phyloP scores from a whole-genome alignment of 2,113 vertebrate genomes.

The Phrynosoma platyrhinos region DNA sequence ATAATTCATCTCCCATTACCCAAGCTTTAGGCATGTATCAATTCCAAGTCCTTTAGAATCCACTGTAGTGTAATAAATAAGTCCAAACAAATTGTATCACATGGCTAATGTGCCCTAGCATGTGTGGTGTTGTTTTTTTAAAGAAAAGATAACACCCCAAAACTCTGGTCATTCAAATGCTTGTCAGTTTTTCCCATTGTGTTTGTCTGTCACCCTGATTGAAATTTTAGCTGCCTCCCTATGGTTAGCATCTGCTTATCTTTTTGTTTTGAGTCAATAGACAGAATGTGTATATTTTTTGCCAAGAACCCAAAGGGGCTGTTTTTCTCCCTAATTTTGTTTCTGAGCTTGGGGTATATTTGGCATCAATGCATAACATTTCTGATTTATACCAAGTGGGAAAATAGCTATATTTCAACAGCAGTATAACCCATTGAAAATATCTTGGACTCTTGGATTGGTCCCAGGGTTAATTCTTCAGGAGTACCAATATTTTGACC shows the following conservation, averaged over 20 bases:
- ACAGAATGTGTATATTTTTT: not conserved
- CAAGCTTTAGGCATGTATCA: not conserved
- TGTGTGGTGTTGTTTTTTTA: not conserved
- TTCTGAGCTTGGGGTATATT: not conserved
- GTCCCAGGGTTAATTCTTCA: not conserved
- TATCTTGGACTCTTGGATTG: not conserved
- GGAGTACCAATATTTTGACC: not conserved
- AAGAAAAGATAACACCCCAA: too few relatives aligned
- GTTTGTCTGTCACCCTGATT: not conserved
- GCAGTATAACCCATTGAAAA: not conserved
- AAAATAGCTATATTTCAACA: not conserved
- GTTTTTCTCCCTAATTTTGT: not conserved
- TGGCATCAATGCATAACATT: not conserved
- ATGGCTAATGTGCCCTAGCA: not conserved
- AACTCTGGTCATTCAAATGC: not conserved
- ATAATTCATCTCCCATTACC: slow-evolving; percentile 1
- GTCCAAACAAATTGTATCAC: accelerated
- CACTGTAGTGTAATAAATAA: not conserved
- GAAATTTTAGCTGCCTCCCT: slow-evolving; percentile 1
- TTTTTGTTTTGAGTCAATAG: slow-evolving; percentile 33
- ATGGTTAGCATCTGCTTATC: slow-evolving; percentile 16
- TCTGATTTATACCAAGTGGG: not conserved
- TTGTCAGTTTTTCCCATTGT: not conserved
- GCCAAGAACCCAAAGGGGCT: not conserved
- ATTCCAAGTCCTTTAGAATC: not conserved